Base-by-base conservation (phyloP, 2,797 vertebrate species). In the Acipenser oxyrinchus region DNA sequence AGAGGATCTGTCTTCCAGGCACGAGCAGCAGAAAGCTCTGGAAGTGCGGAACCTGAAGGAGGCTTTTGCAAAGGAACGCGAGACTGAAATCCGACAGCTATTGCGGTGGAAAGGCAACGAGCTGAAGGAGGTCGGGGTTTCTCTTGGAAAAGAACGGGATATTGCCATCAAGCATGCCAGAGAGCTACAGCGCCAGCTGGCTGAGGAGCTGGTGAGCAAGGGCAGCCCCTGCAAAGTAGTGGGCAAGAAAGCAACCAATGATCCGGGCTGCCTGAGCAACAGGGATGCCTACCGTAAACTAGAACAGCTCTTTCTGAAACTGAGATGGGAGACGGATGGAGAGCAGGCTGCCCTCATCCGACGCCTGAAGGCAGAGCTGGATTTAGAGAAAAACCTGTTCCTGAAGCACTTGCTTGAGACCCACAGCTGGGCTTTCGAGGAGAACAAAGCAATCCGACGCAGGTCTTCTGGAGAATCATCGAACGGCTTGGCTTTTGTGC, bases 361-460 rank as follows among this genome's bases (percentile, higher is more conserved):
- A 58, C 82, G 81, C 69, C 79, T 92, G 58, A 77, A 81, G 61
- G 80, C 85, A 66, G 85, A 90, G 71, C 82, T 90, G 50, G 83
- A 91, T 48, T 55, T 89, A 68, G 89, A 94, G 77, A 91, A 90
- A 64, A 87, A 86, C 74, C 75, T 88, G 67, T 87, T 92, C 71
- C 83, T 92, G 67, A 89, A 87, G 74, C 90, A 90, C 76, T 82
- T 94, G 69, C 78, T 94, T 52, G 83, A 89, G 58, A 79, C 79
- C 62, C 84, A 87, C 59, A 79, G 79, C 59, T 79, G 75, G 74
- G 73, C 75, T n/a, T 70, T 77, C 5, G 55, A 70, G 64, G 71
- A 65, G 13, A 71, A 53, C 60, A 72, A 4, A 70, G 37, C 53
- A 4, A 57, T 64, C 66, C 67, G 71, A 63, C 23, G 48, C 59